phyloP scores from a whole-genome alignment of 2,797 vertebrate species.

The Artibeus jamaicensis region DNA sequence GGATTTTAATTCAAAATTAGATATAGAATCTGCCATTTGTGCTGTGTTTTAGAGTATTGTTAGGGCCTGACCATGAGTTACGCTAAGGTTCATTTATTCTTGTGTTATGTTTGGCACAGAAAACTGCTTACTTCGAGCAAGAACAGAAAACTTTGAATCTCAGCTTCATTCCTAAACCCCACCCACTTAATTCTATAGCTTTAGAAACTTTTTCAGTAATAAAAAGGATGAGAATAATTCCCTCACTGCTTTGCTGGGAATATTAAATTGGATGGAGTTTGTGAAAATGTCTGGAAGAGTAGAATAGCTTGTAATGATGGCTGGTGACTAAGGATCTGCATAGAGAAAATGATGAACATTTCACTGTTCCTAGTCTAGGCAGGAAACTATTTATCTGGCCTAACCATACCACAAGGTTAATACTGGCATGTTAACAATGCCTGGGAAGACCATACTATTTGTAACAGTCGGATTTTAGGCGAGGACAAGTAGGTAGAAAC shows the following conservation, averaged over 20 bases:
- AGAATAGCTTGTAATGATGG: not conserved
- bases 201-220: not conserved
- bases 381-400: not conserved
- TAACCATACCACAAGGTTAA: not conserved
- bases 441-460: not conserved
- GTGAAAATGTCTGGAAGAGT: not conserved
- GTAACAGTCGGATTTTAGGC: not conserved
- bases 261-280: not conserved
- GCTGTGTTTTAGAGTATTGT: not conserved
- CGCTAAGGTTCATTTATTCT: not conserved
- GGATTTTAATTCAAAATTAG: not conserved
- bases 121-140: not conserved
- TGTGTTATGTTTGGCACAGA: not conserved
- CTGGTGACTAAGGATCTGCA: not conserved
- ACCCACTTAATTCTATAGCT: not conserved
- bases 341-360: not conserved
- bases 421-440: not conserved
- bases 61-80: not conserved
- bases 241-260: not conserved
- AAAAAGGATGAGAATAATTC: not conserved
- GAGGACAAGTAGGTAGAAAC: not conserved
- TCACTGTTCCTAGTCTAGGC: not conserved
- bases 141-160: not conserved
- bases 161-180: not conserved
- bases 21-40: not conserved